Evolutionary conservation across 1,140 invertebrate genomes (phyloP).

Genomic region (Caenorhabditis briggsae): DNA sequence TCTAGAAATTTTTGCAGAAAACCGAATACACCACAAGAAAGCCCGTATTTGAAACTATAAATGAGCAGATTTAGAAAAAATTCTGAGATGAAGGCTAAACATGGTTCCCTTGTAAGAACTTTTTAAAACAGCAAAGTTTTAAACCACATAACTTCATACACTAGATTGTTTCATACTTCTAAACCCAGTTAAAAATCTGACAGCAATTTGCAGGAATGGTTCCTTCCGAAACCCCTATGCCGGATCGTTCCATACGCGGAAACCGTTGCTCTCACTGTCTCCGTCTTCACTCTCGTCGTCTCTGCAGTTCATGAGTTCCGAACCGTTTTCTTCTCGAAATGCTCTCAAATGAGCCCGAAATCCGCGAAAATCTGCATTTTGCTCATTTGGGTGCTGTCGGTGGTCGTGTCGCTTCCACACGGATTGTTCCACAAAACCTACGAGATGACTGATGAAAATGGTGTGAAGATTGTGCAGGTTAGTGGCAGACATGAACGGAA

Average conservation of each 20-base stretch:
- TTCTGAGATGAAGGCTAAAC: too few species aligned
- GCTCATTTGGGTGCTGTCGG: slow-evolving; percentile 80
- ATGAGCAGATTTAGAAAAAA: too few species aligned
- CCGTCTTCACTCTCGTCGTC: slow-evolving; percentile 80
- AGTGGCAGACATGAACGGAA: not conserved
- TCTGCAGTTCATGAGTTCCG: slow-evolving; percentile 81
- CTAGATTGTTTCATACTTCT: too few species aligned
- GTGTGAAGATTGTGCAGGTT: slow-evolving; percentile 54
- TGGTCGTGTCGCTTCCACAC: slow-evolving; percentile 80
- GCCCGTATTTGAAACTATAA: too few species aligned
- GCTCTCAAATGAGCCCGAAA: slow-evolving; percentile 49
- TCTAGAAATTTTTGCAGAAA: too few species aligned
- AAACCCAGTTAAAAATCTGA: too few species aligned
- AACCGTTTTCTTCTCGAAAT: slow-evolving; percentile 62
- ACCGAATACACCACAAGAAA: too few species aligned
- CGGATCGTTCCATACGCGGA: slow-evolving; percentile 80
- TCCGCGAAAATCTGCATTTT: slow-evolving; percentile 69
- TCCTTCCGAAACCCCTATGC: slow-evolving; percentile 78
- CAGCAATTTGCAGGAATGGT: slow-evolving; percentile 60
- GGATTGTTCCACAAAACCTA: slow-evolving; percentile 78
- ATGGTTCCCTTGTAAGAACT: too few species aligned
- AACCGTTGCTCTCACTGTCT: slow-evolving; percentile 80
- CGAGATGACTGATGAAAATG: slow-evolving; percentile 51
- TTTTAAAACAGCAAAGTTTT: too few species aligned
- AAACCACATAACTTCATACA: too few species aligned